A percentile compares a stretch with the other conserved stretches of the same genome.
These are phyloP conservation scores for Nomada ruficornis DNA, from an alignment of 2,888 invertebrate species.

Conservation along the genomic window DNA sequence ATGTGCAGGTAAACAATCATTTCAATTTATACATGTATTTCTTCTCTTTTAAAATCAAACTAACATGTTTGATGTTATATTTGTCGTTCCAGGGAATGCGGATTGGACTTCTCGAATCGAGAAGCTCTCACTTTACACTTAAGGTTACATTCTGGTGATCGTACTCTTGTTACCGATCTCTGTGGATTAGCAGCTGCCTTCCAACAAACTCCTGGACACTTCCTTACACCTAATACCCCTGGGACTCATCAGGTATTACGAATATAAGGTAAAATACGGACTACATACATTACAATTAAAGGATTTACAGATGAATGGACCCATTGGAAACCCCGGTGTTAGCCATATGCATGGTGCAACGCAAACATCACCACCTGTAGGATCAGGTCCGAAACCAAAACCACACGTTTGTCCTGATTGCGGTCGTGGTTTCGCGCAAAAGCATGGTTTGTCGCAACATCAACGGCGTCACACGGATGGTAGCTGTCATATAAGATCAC, in stretches of 20 bases:
- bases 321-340: conserved; percentile 80
- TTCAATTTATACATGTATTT: no score
- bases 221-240: conserved; percentile 83
- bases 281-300: conserved; percentile 25
- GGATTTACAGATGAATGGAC: conserved; percentile 82
- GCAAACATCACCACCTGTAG: conserved; percentile 83
- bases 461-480: conserved; percentile 92
- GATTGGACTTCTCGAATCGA: conserved; percentile 88
- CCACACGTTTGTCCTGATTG: conserved; percentile 92
- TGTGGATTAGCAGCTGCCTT: conserved; percentile 92
- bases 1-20: conserved; percentile 84
- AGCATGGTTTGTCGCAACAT: conserved; percentile 92
- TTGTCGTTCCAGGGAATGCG: conserved; percentile 85
- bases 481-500: conserved; percentile 91
- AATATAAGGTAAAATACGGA: not conserved
- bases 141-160: conserved; percentile 92
- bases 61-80: conserved; percentile 2
- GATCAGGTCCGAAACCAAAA: conserved; percentile 87
- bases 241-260: conserved; percentile 81
- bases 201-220: conserved; percentile 88
- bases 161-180: conserved; percentile 92
- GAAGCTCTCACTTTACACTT: conserved; percentile 92
- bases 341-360: conserved; percentile 83
- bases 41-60: not conserved
- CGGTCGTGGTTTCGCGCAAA: conserved; percentile 92